These are phyloP conservation scores for Diabrotica undecimpunctata DNA, from an alignment of 1,140 invertebrate genomes.

Conservation along the genomic window DNA sequence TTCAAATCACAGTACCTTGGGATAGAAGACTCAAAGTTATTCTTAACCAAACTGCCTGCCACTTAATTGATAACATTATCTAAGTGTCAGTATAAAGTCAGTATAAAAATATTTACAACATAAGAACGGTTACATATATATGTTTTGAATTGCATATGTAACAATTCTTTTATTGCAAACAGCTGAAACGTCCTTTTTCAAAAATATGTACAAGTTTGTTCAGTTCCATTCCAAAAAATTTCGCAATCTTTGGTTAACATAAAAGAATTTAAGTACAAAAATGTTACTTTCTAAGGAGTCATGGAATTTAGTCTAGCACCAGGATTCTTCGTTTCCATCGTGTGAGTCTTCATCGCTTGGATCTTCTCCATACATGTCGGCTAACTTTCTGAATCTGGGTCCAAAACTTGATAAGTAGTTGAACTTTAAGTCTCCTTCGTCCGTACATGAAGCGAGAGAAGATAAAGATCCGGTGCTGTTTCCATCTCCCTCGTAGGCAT, in stretches of 20 bases:
- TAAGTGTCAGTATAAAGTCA: constrained; percentile 6
- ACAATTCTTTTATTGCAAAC: too few relatives aligned
- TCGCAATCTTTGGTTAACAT: constrained; percentile 38
- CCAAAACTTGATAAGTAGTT: constrained; percentile 96
- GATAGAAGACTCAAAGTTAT: not conserved
- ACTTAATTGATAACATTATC: constrained; percentile 1
- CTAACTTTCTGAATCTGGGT: constrained; percentile 91
- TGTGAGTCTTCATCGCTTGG: constrained; percentile 74
- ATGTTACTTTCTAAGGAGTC: constrained; percentile 16
- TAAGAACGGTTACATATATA: too few relatives aligned
- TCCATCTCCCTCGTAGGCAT: constrained; percentile 94
- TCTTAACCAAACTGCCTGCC: constrained; percentile 9
- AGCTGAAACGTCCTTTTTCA: too few relatives aligned
- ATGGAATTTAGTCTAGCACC: constrained; percentile 58
- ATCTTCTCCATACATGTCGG: constrained; percentile 95
- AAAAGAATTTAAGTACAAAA: constrained; percentile 36
- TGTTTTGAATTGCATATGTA: too few relatives aligned
- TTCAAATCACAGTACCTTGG: constrained; percentile 17
- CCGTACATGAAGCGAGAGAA: constrained; percentile 87
- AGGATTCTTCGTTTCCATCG: constrained; percentile 69
- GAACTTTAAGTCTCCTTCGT: constrained; percentile 93
- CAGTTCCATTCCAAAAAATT: constrained; percentile 33
- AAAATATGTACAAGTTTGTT: constrained; percentile 12
- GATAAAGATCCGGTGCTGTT: constrained; percentile 88
- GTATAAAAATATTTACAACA: not conserved